Base-by-base conservation (phyloP, 2,888 invertebrate genomes). In the Digitonthophagus gazella region DNA sequence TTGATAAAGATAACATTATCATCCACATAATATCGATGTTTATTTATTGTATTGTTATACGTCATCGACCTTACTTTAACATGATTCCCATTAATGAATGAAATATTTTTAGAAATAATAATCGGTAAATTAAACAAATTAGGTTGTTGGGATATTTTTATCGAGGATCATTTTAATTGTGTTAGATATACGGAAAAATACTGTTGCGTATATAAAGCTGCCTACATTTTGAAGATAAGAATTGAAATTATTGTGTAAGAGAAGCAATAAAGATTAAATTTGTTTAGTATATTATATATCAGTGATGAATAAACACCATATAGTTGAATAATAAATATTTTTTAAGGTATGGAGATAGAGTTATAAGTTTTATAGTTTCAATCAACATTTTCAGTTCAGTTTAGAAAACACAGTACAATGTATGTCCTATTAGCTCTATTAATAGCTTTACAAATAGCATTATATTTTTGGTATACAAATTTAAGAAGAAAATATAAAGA, bases 401-500 rank as follows among this genome's bases (percentile, higher is more conserved):
- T n/a, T n/a, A n/a, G n/a, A n/a, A n/a, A n/a, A n/a, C n/a, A n/a
- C n/a, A n/a, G n/a, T n/a, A n/a, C n/a, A 28, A 69, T 69, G 68
- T 55, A 65, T 11, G 54, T 65, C 6, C 8, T 69, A 55, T 61
- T 15, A 6, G 2, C 61, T 15, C 20, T 69, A 3, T 8, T 58
- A 22, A 58, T 20, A 61, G 28, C 15, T 6, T 28, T 58, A 58
- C 6, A 58, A 44, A 18, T 22, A 8, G 3, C 58, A 28, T n/a
- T 68, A 15, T 65, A 64, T 64, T 3, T 65, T 2, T 65, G 65
- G 58, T 68, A 64, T 18, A 65, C 18, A 44, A n/a, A 19, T n/a
- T 15, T 56, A 58, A 69, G 67, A 57, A 14, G 61, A 6, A 71
- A 67, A 57, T 69, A 65, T 67, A 64, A 20, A 18, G 66, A 65